Evolutionary conservation across 2,888 invertebrate genomes (phyloP).

Genomic region (Imbricaverruca yamaguchii): DNA sequence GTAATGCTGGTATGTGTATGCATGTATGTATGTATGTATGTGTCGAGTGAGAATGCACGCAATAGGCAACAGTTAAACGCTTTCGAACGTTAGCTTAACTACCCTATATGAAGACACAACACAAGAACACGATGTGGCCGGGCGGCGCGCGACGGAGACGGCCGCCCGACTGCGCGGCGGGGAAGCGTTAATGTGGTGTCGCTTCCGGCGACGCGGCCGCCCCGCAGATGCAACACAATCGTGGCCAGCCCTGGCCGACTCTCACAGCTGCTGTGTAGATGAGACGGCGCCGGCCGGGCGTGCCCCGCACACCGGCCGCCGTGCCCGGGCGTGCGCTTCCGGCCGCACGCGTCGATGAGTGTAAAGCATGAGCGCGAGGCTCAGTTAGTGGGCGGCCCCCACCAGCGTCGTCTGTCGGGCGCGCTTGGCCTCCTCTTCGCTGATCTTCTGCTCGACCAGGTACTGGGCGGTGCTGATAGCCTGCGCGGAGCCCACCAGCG

Average conservation of each 20-base stretch:
- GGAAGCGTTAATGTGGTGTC: too few relatives aligned
- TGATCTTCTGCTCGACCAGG: constrained; percentile 93
- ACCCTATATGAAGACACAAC: constrained; percentile 17
- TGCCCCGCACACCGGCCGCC: neutral
- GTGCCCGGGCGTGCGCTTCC: neutral
- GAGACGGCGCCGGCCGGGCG: neutral
- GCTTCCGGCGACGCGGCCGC: too few relatives aligned
- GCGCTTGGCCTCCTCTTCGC: constrained; percentile 67
- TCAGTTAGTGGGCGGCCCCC: constrained; percentile 27
- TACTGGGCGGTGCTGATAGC: constrained; percentile 87
- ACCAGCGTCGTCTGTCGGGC: constrained; percentile 33
- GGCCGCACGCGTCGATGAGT: neutral
- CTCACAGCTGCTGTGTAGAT: too few relatives aligned
- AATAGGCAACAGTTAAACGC: constrained; percentile 17
- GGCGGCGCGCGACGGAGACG: neutral
- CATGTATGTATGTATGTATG: constrained; percentile 15
- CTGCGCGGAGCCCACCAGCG: constrained; percentile 81
- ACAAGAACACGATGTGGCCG: neutral
- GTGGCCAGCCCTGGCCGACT: too few relatives aligned
- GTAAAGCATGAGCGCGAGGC: neutral
- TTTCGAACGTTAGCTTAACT: constrained; percentile 17
- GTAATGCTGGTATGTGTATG: constrained; percentile 20
- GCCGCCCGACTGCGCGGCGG: too few relatives aligned
- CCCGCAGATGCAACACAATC: too few relatives aligned
- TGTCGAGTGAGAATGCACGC: constrained; percentile 14